Percentiles rank a stretch among this genome's conserved stretches.
Evolutionary conservation across 2,797 vertebrate species (phyloP).

Genomic region (Danio choprae): DNA sequence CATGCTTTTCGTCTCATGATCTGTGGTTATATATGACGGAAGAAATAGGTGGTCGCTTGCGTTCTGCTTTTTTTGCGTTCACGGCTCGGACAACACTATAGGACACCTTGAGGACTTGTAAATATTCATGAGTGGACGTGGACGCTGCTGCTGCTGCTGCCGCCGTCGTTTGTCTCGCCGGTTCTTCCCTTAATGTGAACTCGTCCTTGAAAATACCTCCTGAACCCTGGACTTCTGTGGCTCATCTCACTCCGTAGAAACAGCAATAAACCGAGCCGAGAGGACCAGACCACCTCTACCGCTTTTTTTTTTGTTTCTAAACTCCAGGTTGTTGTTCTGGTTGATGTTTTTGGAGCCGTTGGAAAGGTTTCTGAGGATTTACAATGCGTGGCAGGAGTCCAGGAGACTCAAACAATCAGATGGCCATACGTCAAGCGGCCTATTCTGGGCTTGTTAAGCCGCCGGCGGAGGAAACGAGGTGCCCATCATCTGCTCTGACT

Average conservation of each 20-base stretch:
- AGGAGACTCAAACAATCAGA: conserved; percentile 83
- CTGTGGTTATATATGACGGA: conserved; percentile 75
- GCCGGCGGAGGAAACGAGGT: conserved; percentile 75
- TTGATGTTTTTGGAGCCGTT: conserved; percentile 22
- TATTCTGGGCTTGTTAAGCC: conserved; percentile 78
- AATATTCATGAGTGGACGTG: conserved; percentile 74
- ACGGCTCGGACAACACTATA: conserved; percentile 67
- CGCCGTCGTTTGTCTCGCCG: conserved; percentile 39
- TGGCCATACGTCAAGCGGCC: conserved; percentile 77
- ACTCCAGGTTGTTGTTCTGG: conserved; percentile 58
- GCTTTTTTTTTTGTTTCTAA: conserved; percentile 41
- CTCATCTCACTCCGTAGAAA: conserved; percentile 79
- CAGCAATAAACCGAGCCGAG: conserved; percentile 78
- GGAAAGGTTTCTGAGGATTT: conserved; percentile 75
- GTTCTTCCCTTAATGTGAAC: conserved; percentile 71
- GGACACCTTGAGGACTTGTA: conserved; percentile 70
- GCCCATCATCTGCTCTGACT: conserved; percentile 79
- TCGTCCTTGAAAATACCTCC: conserved; percentile 83
- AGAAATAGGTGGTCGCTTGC: conserved; percentile 66
- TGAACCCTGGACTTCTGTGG: conserved; percentile 58
- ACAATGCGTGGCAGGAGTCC: conserved; percentile 74
- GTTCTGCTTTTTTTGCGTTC: conserved; percentile 27
- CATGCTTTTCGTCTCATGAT: conserved; percentile 80
- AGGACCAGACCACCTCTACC: conserved; percentile 45
- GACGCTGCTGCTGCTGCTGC: no score